These are phyloP conservation scores for Drosophila recens DNA, from an alignment of 2,888 invertebrate species.

Conservation along the genomic window DNA sequence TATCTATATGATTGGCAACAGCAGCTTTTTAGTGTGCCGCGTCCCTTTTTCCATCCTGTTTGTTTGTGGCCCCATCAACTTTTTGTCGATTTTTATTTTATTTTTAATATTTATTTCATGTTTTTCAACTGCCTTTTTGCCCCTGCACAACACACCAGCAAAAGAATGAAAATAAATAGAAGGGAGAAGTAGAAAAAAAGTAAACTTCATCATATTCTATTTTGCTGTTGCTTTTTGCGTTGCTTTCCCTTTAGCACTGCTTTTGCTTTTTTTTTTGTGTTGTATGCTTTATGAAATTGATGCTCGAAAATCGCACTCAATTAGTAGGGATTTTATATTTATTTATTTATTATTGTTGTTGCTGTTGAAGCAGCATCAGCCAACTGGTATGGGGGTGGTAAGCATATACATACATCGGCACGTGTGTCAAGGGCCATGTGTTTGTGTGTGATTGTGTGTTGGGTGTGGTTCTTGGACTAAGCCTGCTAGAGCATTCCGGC, in stretches of 20 bases:
- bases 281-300: conserved; percentile 80
- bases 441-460: conserved; percentile 7
- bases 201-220: conserved; percentile 67
- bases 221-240: conserved; percentile 49
- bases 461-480: conserved; percentile 23
- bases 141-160: conserved; percentile 29
- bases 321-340: conserved; percentile 80
- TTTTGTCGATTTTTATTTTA: conserved; percentile 55
- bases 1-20: conserved; percentile 77
- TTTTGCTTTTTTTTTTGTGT: conserved; percentile 26
- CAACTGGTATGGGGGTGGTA: conserved; percentile 12
- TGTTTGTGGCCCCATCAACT: conserved; percentile 60
- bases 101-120: conserved; percentile 71
- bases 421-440: conserved; percentile 54
- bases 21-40: conserved; percentile 72
- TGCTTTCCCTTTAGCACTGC: conserved; percentile 15
- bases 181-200: conserved; percentile 31
- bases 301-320: conserved; percentile 81
- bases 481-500: conserved; percentile 52
- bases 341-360: conserved; percentile 77
- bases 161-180: not conserved
- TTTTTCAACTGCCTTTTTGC: conserved; percentile 60
- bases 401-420: conserved; percentile 35
- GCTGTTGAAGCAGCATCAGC: conserved; percentile 50
- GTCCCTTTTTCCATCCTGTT: conserved; percentile 61